Conservation (phyloP, 2,113 vertebrate species). For the Oryzias woworae region DNA sequence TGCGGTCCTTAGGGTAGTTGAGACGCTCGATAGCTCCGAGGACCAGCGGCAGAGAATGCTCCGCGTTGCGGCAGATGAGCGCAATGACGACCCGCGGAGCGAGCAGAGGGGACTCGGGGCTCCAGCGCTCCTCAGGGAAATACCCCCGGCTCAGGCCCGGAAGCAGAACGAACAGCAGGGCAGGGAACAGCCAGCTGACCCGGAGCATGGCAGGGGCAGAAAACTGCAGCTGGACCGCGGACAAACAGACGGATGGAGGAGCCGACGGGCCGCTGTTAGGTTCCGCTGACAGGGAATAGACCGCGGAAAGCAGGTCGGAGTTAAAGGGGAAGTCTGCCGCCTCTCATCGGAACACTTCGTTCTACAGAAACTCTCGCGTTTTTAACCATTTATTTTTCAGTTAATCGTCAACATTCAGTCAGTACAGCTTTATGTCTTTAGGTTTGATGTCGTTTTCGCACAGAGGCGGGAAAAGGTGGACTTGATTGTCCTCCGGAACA, state of each 20-base stretch:
- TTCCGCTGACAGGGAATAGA: conserved; percentile 58
- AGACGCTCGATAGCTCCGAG: conserved; percentile 83
- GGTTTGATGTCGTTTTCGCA: no score
- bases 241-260: conserved; percentile 28
- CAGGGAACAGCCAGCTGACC: conserved; percentile 53
- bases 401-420: accelerated
- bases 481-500: no score
- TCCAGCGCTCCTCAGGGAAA: conserved; percentile 89
- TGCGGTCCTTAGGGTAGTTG: conserved; percentile 83
- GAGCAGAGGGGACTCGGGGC: conserved; percentile 83
- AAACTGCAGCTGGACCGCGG: conserved; percentile 22
- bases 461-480: no score
- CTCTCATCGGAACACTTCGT: conserved; percentile 7
- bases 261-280: conserved; percentile 45
- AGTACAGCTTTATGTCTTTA: no score
- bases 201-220: conserved; percentile 64
- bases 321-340: conserved; percentile 58
- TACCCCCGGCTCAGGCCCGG: conserved; percentile 70
- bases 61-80: conserved; percentile 85
- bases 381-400: accelerated
- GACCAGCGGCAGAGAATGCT: conserved; percentile 82
- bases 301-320: conserved; percentile 34
- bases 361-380: background rate
- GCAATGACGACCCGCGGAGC: conserved; percentile 82
- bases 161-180: conserved; percentile 65